Conservation (phyloP, 2,797 vertebrate genomes). For the Manis pentadactyla region DNA sequence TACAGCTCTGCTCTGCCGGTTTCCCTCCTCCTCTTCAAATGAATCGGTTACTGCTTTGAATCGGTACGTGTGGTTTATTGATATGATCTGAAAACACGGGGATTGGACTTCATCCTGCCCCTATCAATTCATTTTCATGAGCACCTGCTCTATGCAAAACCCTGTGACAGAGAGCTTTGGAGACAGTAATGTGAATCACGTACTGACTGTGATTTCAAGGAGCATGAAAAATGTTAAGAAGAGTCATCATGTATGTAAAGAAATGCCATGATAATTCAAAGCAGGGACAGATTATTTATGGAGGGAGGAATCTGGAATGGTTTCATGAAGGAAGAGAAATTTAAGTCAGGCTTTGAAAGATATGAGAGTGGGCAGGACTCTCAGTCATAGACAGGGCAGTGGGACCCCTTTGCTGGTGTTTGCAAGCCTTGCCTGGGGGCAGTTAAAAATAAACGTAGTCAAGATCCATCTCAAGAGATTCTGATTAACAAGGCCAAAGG, state of each 20-base stretch:
- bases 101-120: neutral
- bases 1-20: neutral
- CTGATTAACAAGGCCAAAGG: neutral
- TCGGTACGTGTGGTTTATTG: neutral
- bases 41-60: neutral
- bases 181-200: neutral
- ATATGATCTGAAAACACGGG: neutral
- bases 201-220: neutral
- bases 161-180: neutral
- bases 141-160: neutral
- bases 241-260: neutral
- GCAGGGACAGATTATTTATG: neutral
- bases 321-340: slow-evolving; percentile 10
- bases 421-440: neutral
- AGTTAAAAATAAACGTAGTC: neutral
- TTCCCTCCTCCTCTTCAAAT: neutral
- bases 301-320: neutral
- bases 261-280: neutral
- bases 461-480: neutral
- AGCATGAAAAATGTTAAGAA: neutral
- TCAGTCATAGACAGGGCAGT: neutral
- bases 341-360: neutral
- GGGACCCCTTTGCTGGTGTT: neutral
- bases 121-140: neutral
- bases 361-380: neutral